Evolutionary conservation across 2,888 invertebrate species (phyloP), one percentile per base, ranked within the genome.

Genomic region (Hofmannophila pseudospretella): DNA sequence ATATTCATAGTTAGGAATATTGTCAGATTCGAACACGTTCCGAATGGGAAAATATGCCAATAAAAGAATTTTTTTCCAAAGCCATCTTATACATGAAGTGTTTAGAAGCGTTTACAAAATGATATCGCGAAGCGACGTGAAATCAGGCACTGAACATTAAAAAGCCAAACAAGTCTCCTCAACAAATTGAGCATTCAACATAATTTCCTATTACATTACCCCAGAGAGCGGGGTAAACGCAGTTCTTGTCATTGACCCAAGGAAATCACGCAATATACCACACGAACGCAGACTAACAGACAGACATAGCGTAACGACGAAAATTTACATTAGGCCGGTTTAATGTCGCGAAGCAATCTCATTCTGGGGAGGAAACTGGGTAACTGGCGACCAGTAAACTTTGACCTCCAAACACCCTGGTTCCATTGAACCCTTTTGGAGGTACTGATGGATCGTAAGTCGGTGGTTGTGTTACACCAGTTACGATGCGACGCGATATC

Each of bases 261-360:
- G 64, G 58, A 70, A 66, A 77, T 70, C 68, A 70, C 64, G 66
- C 70, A 62, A 69, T 61, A 60, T 60, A 49, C 47, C 45, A 45
- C 47, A 55, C 49, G 42, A 51, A 51, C 44, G 36, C 48, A 41
- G 44, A 53, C 60, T 63, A 66, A 73, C 75, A 69, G 74, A 75
- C 74, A 81, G 68, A 70, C 68, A 65, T 49, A 57, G 55, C 56
- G 61, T 71, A 72, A 78, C 73, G 70, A 71, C 66, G 75, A 74
- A 80, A 81, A 82, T 82, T 80, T 84, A 82, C 81, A 84, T 84
- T 72, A 72, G 74, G 69, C 65, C 57, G 71, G 81, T 75, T 78
- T 84, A 86, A 85, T 84, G 81, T 84, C 78, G 76, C 76, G 75
- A 64, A 63, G 77, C 80, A 81, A 84, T 84, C 80, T 84, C 81